These are phyloP conservation scores for Cuniculus paca DNA, from an alignment of 2,797 vertebrate genomes.

Conservation along the genomic window DNA sequence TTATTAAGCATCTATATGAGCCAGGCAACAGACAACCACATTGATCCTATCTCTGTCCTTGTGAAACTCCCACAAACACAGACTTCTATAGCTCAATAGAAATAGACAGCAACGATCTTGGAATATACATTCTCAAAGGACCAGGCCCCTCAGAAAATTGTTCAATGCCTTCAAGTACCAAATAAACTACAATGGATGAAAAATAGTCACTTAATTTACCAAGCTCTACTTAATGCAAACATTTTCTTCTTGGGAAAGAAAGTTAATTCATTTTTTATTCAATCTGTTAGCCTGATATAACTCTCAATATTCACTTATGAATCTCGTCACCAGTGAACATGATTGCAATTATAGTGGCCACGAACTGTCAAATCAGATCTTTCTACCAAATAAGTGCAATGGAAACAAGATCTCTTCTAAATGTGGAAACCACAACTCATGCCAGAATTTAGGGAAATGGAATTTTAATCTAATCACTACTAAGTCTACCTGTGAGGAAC, in stretches of 20 bases:
- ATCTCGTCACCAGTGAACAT: background rate
- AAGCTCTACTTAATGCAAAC: background rate
- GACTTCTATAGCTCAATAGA: background rate
- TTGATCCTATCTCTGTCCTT: background rate
- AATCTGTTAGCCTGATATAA: background rate
- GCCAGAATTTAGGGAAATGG: conserved; percentile 13
- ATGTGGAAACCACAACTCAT: background rate
- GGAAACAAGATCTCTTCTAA: background rate
- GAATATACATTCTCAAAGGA: background rate
- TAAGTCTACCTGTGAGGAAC: background rate
- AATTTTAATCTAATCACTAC: conserved; percentile 29
- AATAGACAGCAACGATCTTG: background rate
- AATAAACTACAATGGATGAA: background rate
- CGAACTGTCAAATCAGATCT: background rate
- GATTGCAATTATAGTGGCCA: background rate
- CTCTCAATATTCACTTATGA: background rate
- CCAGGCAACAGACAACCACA: no score
- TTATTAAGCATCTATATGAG: conserved; percentile 31
- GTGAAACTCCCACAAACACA: background rate
- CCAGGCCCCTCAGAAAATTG: background rate
- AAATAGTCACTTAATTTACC: background rate
- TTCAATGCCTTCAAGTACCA: background rate
- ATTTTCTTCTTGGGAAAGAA: background rate
- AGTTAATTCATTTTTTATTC: background rate
- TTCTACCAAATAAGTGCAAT: conserved; percentile 21